Evolutionary conservation across 2,888 invertebrate genomes (phyloP), one percentile per base, ranked within the genome.

Genomic region (Iselma pallidipennis): DNA sequence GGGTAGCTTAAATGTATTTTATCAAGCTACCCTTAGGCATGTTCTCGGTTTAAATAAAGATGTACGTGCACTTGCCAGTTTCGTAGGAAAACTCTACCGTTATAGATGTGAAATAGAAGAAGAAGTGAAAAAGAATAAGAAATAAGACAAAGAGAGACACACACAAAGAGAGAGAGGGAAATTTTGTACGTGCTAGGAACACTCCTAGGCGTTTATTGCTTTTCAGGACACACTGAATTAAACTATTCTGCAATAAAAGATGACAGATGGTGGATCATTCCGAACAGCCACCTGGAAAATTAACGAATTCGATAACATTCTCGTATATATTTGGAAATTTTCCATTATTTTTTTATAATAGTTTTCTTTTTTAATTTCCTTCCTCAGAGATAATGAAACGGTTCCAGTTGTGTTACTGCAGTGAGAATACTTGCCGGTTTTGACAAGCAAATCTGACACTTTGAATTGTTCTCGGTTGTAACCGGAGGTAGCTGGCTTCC

Each of bases 11-110:
- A 72, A 70, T 66, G 67, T 69, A 69, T 72, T 72, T 72, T 67
- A 67, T 71, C 67, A 66, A 66, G 64, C 63, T 66, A 64, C 66
- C 61, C 70, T 60, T 57, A 57, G 67, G 69, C 69, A 68, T 69
- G 74, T 70, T 70, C 71, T 68, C 70, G 69, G 71, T 71, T 73
- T 74, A 73, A 74, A 75, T 75, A 75, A 73, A 75, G 74, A 73
- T 71, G 72, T 73, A 74, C 73, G 73, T 73, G 73, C 72, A 70
- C 65, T 67, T 72, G 37, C 37, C 16, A 37, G 37, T 37, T 16
- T 37, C 16, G 6, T 61, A 62, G 59, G 37, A 37, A 37, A 37
- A 16, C 37, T 37, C 37, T 16, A 33, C 14, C 33, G 14, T 2
- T 37, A 9, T 37, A 37, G 16, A 37, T 37, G 37, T 16, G 37